phyloP scores from a whole-genome alignment of 2,113 vertebrate species.

The Scortum barcoo region DNA sequence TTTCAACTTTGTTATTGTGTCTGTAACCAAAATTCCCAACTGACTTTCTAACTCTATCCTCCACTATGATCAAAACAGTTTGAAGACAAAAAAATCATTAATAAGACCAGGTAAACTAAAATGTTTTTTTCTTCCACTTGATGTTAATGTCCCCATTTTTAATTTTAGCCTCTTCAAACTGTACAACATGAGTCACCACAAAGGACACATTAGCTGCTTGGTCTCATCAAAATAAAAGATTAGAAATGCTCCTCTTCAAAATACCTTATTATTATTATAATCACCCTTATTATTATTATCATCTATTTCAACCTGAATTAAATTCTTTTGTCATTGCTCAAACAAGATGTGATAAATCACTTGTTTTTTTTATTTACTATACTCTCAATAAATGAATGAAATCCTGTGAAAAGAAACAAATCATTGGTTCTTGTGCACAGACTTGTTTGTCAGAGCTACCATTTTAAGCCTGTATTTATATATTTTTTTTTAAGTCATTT shows the following conservation, averaged over 20 bases:
- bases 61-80: not conserved
- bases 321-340: not conserved
- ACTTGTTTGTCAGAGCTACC: not conserved
- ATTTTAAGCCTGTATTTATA: not conserved
- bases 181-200: not conserved
- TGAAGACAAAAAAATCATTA: not conserved
- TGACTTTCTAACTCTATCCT: not conserved
- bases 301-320: not conserved
- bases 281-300: not conserved
- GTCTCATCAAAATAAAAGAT: not conserved
- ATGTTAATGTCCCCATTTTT: not conserved
- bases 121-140: not conserved
- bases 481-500: constrained; percentile 6
- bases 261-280: not conserved
- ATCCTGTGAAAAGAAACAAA: not conserved
- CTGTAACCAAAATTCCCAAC: not conserved
- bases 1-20: too few species aligned
- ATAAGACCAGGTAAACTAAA: not conserved
- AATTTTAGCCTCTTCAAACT: not conserved
- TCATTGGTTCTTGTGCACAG: not conserved
- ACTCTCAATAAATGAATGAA: not conserved
- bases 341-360: constrained; percentile 12
- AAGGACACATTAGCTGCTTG: not conserved
- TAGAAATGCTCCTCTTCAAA: not conserved
- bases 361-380: not conserved